Base-by-base conservation (phyloP, 2,113 vertebrate species). In the Zosterops japonicus region DNA sequence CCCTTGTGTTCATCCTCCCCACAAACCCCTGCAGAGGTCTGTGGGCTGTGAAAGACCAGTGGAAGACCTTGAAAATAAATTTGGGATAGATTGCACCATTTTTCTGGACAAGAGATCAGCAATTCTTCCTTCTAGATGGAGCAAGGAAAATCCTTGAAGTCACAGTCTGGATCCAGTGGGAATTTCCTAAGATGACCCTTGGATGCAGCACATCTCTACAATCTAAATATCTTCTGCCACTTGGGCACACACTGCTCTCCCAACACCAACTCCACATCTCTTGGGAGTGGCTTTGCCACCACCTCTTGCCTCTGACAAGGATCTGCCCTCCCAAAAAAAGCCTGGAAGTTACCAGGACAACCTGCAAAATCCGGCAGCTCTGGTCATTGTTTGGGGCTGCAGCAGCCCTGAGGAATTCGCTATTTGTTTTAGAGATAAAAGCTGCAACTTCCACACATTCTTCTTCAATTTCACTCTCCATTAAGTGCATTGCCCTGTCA, bases 351-450 rank as follows among this genome's bases (percentile, higher is more conserved):
- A 92, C 97, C 97, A 97, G 87, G 97, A 97, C 79, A 98, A 98
- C 97, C 59, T 69, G 57, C 41, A 78, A 89, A 97, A 56, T 93
- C 96, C 33, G 0, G 88, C 87, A 47, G 87, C 87, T 87, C 13
- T 9, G 94, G 91, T 96, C 95, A 92, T 97, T 98, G 97, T 98
- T 95, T 35, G 24, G 93, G 94, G 91, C 96, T 97, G 95, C 92
- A 95, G 97, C 84, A 12, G 19, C 93, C 93, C 89, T 1, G 70
- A 98, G 98, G 98, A 98, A 98, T 98, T 97, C 81, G 70, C 91
- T 98, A 97, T 98, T 98, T 98, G 97, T 98, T 98, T 98, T 98
- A 97, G 92, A 97, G 97, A 98, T 97, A 98, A 98, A 98, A 98
- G 97, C 97, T 94, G 88, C 93, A 97, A 96, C 97, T 97, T 97